phyloP scores from a whole-genome alignment of 2,797 vertebrate species.

The Acomys russatus region DNA sequence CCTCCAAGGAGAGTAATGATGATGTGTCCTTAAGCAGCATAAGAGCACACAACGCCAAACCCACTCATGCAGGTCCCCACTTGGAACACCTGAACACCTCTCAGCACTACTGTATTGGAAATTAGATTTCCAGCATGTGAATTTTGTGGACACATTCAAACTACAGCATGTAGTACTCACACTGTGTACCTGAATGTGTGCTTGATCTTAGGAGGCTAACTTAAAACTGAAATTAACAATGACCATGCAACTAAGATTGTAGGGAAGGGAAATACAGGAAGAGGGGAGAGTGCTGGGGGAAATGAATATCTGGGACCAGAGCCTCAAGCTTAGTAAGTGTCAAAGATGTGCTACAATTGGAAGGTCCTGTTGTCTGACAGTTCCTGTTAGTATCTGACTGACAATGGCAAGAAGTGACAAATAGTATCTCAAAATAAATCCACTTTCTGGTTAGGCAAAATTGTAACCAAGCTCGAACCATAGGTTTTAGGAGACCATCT shows the following conservation, averaged over 20 bases:
- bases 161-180: neutral
- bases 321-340: neutral
- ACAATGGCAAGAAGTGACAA: neutral
- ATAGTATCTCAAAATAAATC: neutral
- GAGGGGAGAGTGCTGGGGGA: too few relatives aligned
- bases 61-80: neutral
- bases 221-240: slow-evolving; percentile 30
- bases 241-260: neutral
- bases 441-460: neutral
- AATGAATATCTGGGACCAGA: neutral
- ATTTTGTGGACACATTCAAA: neutral
- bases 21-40: neutral
- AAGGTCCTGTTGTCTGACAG: neutral
- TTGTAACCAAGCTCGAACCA: neutral
- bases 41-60: neutral
- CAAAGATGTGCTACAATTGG: neutral
- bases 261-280: slow-evolving; percentile 29
- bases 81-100: neutral
- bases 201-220: slow-evolving; percentile 32
- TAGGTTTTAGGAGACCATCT: neutral
- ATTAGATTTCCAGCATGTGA: neutral
- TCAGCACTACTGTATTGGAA: neutral
- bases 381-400: neutral
- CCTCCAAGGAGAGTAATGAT: neutral
- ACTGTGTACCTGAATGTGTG: slow-evolving; percentile 1